phyloP scores from a whole-genome alignment of 2,113 vertebrate genomes.

The Myocastor coypus region DNA sequence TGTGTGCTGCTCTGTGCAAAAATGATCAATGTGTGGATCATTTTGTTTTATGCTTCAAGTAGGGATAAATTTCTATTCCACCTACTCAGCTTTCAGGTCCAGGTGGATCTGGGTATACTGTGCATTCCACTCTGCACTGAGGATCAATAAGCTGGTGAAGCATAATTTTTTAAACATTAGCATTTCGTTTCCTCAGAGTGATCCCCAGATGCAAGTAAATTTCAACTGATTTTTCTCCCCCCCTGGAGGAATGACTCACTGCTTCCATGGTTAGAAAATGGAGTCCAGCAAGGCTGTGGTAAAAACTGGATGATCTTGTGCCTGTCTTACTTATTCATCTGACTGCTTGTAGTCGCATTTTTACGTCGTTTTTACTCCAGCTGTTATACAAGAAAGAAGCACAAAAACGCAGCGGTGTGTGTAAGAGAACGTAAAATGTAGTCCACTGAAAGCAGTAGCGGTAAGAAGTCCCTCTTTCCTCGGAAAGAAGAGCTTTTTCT shows the following conservation, averaged over 20 bases:
- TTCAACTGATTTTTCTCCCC: not conserved
- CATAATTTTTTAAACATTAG: not conserved
- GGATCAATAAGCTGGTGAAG: not conserved
- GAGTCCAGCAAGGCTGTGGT: not conserved
- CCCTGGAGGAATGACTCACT: not conserved
- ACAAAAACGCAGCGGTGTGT: not conserved
- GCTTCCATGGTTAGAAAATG: not conserved
- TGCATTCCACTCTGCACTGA: not conserved
- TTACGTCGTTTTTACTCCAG: constrained; percentile 3
- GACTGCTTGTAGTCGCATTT: not conserved
- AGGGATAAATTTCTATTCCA: not conserved
- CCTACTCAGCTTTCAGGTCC: not conserved
- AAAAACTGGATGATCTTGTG: not conserved
- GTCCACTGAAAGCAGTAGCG: not conserved
- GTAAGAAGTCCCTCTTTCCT: not conserved
- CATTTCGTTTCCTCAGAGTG: constrained; percentile 1
- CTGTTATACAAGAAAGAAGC: not conserved
- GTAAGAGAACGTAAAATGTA: not conserved
- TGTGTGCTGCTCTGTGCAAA: not conserved
- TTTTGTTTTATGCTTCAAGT: constrained; percentile 4
- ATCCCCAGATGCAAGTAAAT: not conserved
- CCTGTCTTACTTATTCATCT: not conserved
- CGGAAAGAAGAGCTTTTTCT: not conserved
- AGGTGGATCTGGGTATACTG: not conserved
- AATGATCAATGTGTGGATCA: not conserved